Percentiles rank a stretch among this genome's conserved stretches.
Conservation (phyloP, 2,113 vertebrate genomes). For the Ciconia boyciana region DNA sequence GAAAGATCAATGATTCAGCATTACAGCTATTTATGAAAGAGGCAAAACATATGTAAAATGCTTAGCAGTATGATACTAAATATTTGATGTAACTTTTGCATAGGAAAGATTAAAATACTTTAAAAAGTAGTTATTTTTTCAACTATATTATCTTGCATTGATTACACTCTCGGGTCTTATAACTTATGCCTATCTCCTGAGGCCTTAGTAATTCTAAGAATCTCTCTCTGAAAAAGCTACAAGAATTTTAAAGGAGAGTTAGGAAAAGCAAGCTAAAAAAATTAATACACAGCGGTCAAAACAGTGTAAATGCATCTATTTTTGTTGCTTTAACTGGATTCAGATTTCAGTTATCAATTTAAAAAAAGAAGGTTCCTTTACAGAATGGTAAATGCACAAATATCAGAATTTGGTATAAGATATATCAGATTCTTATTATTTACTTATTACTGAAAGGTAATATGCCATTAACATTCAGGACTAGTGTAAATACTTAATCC, state of each 20-base stretch:
- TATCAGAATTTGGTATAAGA: neutral
- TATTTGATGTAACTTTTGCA: neutral
- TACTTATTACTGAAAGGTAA: neutral
- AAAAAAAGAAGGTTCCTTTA: neutral
- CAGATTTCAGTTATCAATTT: neutral
- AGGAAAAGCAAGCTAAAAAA: neutral
- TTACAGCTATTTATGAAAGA: neutral
- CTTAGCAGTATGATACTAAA: neutral
- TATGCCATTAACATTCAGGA: neutral
- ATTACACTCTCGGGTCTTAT: neutral
- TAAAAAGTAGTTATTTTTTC: neutral
- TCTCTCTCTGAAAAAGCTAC: neutral
- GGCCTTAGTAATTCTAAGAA: neutral
- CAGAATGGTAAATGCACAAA: neutral
- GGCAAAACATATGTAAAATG: neutral
- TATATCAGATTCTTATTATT: neutral
- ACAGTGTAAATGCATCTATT: neutral
- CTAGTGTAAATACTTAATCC: neutral
- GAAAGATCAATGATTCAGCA: neutral
- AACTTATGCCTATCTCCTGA: neutral
- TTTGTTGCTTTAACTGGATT: neutral
- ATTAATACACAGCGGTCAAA: neutral
- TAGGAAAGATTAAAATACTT: neutral
- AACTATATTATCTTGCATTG: neutral
- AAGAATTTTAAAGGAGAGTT: neutral